Evolutionary conservation across 1,140 invertebrate species (phyloP).

Genomic region (Melanaphis sacchari): DNA sequence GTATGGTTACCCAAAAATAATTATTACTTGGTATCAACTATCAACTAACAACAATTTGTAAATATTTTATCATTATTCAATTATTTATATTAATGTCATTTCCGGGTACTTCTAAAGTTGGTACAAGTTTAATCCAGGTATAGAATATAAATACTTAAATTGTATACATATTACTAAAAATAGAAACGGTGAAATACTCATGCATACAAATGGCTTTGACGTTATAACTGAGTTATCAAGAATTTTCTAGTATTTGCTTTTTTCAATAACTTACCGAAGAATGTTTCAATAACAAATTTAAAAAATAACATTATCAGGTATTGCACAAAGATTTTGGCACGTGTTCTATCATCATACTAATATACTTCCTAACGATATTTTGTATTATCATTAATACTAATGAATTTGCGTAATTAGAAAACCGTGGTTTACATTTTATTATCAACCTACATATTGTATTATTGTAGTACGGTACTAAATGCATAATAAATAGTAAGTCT

Average conservation of each 20-base stretch:
- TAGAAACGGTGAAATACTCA: not conserved
- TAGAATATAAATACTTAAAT: not conserved
- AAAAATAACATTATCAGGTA: constrained; percentile 29
- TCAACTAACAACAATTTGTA: not conserved
- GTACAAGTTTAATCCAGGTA: not conserved
- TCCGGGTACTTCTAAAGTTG: not conserved
- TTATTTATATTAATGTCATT: not conserved
- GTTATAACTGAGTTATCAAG: not conserved
- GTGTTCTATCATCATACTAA: constrained; percentile 19
- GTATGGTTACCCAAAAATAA: not conserved
- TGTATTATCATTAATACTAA: not conserved
- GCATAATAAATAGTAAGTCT: not conserved
- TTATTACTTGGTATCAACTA: not conserved
- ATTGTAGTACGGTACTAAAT: not conserved
- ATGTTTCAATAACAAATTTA: not conserved
- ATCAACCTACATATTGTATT: not conserved
- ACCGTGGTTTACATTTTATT: not conserved
- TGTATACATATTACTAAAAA: not conserved
- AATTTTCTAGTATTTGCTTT: not conserved
- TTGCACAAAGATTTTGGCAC: not conserved
- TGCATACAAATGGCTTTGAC: not conserved
- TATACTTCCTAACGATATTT: not conserved
- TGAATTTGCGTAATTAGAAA: not conserved
- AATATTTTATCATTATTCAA: not conserved
- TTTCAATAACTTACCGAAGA: not conserved